Conservation (phyloP, 2,113 vertebrate species). For the Sorex fumeus region DNA sequence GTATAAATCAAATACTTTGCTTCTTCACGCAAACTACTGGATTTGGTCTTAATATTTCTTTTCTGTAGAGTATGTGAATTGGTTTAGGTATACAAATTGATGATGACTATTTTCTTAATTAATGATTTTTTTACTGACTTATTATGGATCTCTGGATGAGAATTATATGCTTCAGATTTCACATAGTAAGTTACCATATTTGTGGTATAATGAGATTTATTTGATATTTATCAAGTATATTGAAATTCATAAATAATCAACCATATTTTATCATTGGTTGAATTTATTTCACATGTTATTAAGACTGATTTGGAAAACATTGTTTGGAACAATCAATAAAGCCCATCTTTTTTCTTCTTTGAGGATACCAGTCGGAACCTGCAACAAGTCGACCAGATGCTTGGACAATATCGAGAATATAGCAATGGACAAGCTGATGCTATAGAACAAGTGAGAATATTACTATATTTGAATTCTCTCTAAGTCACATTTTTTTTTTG, state of each 20-base stretch:
- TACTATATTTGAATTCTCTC: constrained; percentile 62
- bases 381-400: constrained; percentile 94
- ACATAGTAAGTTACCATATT: constrained; percentile 35
- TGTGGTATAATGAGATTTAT: constrained; percentile 1
- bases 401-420: constrained; percentile 94
- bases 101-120: too few species aligned
- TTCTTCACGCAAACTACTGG: background rate
- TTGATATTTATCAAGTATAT: constrained; percentile 51
- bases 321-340: constrained; percentile 53
- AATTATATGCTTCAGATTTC: constrained; percentile 48
- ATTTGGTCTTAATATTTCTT: constrained; percentile 15
- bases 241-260: too few species aligned
- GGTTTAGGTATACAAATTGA: background rate
- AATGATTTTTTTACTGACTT: background rate
- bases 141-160: constrained; percentile 15
- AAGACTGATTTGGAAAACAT: background rate
- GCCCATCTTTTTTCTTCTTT: constrained; percentile 64
- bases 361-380: constrained; percentile 96
- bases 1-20: constrained; percentile 1
- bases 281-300: constrained; percentile 28
- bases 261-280: constrained; percentile 1
- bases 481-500: background rate
- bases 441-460: constrained; percentile 92
- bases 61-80: background rate
- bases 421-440: constrained; percentile 93